Evolutionary conservation across 2,888 invertebrate genomes (phyloP), one percentile per base, ranked within the genome.

Genomic region (Syrphus vitripennis): DNA sequence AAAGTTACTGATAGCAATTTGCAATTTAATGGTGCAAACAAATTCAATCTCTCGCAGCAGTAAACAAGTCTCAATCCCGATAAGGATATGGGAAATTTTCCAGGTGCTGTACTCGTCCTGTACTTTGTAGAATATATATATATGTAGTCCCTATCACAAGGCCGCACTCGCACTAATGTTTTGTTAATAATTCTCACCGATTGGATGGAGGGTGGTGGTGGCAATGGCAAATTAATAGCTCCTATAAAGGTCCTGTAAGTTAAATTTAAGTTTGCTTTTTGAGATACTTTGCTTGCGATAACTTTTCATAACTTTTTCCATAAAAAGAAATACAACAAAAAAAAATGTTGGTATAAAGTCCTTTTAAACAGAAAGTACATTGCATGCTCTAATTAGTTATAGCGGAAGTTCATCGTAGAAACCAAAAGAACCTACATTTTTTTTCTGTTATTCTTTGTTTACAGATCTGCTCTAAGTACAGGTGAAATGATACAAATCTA

Each of bases 1-100:
- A 91, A 91, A 91, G 89, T 90, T 90, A 90, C 90, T 90, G 91
- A 91, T 91, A 91, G 90, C 91, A 91, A 91, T 91, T 91, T 91
- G 91, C 91, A 91, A 91, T 91, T 91, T 91, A 91, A 91, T 91
- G 91, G 90, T 90, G 91, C 91, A 91, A 91, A 91, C 91, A 91
- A 91, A 91, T 91, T 91, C 91, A 91, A 91, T 91, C 91, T 86
- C 82, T 86, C 81, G 74, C 78, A 82, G 86, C 82, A 74, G 82
- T 86, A 86, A 86, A 86, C 86, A 86, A 86, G 86, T 86, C 86
- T 84, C 77, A 80, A 67, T 45, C 34, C 87, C 80, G 87, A 87
- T 87, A 87, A 87, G 87, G 80, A 87, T 77, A 84, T 87, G 84
- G 83, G 87, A 83, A 84, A 84, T 77, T 84, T 81, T 83, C 74